phyloP scores from a whole-genome alignment of 2,113 vertebrate species.

The Eubucco bourcierii region DNA sequence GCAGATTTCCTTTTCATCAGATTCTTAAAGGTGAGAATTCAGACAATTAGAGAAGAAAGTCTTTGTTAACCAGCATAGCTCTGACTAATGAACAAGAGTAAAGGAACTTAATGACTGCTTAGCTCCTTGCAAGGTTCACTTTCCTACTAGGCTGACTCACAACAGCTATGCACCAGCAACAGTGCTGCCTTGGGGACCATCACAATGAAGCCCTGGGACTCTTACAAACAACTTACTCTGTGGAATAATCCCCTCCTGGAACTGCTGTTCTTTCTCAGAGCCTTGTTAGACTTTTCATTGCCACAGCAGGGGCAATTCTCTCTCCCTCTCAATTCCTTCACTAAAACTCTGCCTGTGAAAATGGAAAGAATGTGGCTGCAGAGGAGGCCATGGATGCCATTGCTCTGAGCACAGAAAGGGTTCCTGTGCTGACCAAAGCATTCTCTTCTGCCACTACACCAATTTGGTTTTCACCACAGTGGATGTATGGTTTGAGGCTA shows the following conservation, averaged over 20 bases:
- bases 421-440: background rate
- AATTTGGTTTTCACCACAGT: background rate
- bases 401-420: conserved; percentile 13
- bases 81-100: conserved; percentile 17
- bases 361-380: background rate
- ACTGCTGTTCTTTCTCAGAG: conserved; percentile 49
- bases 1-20: background rate
- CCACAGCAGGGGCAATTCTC: conserved; percentile 44
- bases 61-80: background rate
- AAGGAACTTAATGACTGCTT: conserved; percentile 58
- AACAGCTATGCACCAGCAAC: conserved; percentile 61
- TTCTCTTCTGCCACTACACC: background rate
- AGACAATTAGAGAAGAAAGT: conserved; percentile 15
- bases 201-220: conserved; percentile 66
- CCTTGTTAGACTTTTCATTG: conserved; percentile 62
- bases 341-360: background rate
- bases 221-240: conserved; percentile 73
- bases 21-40: conserved; percentile 32
- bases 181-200: conserved; percentile 43
- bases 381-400: conserved; percentile 56
- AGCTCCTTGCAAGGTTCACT: conserved; percentile 52
- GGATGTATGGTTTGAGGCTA: background rate
- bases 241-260: conserved; percentile 63
- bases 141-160: conserved; percentile 61
- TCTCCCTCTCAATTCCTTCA: background rate